Evolutionary conservation across 1,140 invertebrate genomes (phyloP).

Genomic region (Drosophila ercepeae): DNA sequence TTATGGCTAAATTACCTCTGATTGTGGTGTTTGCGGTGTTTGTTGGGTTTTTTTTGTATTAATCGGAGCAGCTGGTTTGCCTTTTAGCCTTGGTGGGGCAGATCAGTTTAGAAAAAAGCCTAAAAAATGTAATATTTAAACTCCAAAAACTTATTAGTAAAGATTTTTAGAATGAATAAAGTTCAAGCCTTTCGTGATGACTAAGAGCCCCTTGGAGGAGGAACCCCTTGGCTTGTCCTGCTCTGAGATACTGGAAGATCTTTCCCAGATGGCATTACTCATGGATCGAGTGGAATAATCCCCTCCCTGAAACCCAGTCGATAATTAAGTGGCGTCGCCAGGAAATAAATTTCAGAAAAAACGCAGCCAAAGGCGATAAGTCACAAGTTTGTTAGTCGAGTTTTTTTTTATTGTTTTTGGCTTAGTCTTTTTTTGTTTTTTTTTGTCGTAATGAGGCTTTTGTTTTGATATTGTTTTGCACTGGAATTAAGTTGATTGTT

Average conservation of each 20-base stretch:
- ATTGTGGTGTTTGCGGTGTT: not conserved
- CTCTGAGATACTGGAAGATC: not conserved
- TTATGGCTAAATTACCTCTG: constrained; percentile 1
- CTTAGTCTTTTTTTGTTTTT: not conserved
- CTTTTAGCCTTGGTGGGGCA: too few species aligned
- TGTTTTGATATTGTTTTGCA: constrained; percentile 30
- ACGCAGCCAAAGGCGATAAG: constrained; percentile 44
- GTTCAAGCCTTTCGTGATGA: too few species aligned
- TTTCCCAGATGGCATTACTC: constrained; percentile 16
- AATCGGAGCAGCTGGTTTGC: too few species aligned
- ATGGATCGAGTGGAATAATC: constrained; percentile 2
- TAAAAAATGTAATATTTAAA: too few species aligned
- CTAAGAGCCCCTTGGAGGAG: not conserved
- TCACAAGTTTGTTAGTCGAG: constrained; percentile 24
- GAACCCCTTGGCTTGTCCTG: not conserved
- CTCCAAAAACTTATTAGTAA: too few species aligned
- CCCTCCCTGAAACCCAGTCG: not conserved
- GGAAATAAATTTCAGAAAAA: constrained; percentile 51
- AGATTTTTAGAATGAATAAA: too few species aligned
- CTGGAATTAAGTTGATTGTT: constrained; percentile 30
- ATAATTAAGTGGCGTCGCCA: constrained; percentile 38
- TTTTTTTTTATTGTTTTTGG: not conserved
- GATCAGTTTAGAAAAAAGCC: too few species aligned
- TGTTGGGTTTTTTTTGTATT: not conserved
- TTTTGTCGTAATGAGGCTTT: constrained; percentile 5